Percentiles rank a stretch among this genome's conserved stretches.
Evolutionary conservation across 2,888 invertebrate genomes (phyloP).

Genomic region (Drosophila rubida): DNA sequence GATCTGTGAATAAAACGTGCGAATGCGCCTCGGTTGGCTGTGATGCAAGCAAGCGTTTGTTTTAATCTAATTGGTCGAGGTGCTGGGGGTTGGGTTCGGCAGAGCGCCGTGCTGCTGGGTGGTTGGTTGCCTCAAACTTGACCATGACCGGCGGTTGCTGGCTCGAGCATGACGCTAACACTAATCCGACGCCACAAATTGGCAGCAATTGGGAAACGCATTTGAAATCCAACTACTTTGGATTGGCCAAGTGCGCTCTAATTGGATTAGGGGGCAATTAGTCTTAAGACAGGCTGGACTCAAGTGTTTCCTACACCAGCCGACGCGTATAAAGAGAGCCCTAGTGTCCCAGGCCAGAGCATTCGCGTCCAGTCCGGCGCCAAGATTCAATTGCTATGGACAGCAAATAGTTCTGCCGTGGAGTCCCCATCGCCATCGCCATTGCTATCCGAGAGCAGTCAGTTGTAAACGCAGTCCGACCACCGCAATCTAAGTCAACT

Average conservation of each 20-base stretch:
- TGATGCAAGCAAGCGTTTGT: slow-evolving; percentile 57
- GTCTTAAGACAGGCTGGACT: slow-evolving; percentile 61
- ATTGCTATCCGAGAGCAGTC: slow-evolving; percentile 48
- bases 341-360: slow-evolving; percentile 28
- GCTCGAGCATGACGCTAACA: slow-evolving; percentile 21
- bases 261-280: slow-evolving; percentile 81
- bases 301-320: slow-evolving; percentile 46
- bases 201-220: slow-evolving; percentile 67
- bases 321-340: slow-evolving; percentile 52
- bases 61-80: slow-evolving; percentile 73
- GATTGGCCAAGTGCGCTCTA: slow-evolving; percentile 68
- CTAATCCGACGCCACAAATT: slow-evolving; percentile 63
- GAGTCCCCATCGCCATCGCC: slow-evolving; percentile 21
- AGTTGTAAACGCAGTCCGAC: slow-evolving; percentile 23
- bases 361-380: slow-evolving; percentile 63
- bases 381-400: slow-evolving; percentile 54
- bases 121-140: slow-evolving; percentile 66
- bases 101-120: slow-evolving; percentile 9
- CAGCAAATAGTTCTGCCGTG: slow-evolving; percentile 47
- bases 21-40: slow-evolving; percentile 11
- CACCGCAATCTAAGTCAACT: slow-evolving; percentile 30
- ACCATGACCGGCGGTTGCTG: slow-evolving; percentile 55
- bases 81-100: not conserved
- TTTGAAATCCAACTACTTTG: slow-evolving; percentile 49
- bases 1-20: slow-evolving; percentile 63